A percentile compares a stretch with the other conserved stretches of the same genome.
phyloP scores from a whole-genome alignment of 2,797 vertebrate genomes.

The Thaleichthys pacificus region DNA sequence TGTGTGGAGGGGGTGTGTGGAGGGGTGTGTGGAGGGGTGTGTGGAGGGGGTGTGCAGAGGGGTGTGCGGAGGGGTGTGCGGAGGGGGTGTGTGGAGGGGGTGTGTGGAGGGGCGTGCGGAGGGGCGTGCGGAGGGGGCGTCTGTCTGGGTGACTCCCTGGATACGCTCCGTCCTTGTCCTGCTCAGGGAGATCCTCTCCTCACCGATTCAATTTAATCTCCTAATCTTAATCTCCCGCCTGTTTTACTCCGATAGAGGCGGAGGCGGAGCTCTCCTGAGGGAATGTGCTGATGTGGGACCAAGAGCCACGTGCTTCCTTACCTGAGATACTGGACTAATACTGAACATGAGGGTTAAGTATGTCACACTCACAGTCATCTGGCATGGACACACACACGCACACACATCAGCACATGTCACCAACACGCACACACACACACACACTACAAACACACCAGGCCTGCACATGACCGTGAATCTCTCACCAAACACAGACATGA shows the following conservation, averaged over 20 bases:
- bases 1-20: no score
- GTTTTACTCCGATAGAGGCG: constrained; percentile 30
- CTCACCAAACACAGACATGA: neutral
- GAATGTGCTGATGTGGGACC: constrained; percentile 44
- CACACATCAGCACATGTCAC: neutral
- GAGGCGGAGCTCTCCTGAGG: constrained; percentile 50
- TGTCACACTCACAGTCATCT: constrained; percentile 45
- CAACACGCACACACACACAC: neutral
- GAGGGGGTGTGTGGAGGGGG: no score
- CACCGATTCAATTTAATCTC: constrained; percentile 4
- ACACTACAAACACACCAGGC: neutral
- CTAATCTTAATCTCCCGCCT: constrained; percentile 9
- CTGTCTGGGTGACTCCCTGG: neutral
- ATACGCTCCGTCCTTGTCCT: neutral
- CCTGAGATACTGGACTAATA: constrained; percentile 4
- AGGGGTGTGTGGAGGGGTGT: no score
- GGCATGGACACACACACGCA: neutral
- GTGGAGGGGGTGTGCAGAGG: no score
- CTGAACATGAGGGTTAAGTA: constrained; percentile 1
- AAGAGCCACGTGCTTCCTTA: no score
- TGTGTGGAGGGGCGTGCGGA: no score
- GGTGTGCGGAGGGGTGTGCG: no score
- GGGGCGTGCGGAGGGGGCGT: neutral
- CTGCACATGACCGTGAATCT: neutral
- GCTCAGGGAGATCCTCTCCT: neutral